Percentiles rank a stretch among this genome's conserved stretches.
Conservation (phyloP, 30 jellyfish, hydroid and myxozoan species). For the Rhopilema esculentum region DNA sequence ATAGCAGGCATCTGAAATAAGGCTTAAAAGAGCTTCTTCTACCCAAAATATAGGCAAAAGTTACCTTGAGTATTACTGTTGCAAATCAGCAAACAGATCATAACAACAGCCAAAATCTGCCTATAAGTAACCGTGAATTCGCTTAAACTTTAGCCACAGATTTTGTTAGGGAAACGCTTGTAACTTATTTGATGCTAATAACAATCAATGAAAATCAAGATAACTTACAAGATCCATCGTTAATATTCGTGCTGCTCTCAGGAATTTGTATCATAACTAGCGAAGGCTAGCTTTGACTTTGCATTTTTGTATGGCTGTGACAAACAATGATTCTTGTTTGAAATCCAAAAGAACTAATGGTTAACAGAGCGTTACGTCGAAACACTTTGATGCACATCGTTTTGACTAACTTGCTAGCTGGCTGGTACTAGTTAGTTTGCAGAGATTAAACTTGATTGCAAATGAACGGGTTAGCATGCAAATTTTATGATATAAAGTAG, state of each 20-base stretch:
- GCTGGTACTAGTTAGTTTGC: neutral
- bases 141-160: no score
- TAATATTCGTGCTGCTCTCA: neutral
- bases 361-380: neutral
- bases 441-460: neutral
- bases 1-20: no score
- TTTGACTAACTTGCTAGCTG: neutral
- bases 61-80: no score
- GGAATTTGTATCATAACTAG: neutral
- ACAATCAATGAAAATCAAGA: neutral
- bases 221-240: slow-evolving; percentile 26
- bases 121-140: no score
- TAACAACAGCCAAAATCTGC: no score
- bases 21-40: no score
- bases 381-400: neutral
- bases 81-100: no score
- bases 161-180: no score
- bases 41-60: no score
- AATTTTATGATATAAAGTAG: slow-evolving; percentile 12
- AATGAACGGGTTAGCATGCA: slow-evolving; percentile 1
- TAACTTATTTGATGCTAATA: no score
- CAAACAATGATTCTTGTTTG: neutral
- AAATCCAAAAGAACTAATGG: neutral
- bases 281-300: neutral
- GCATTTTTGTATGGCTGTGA: neutral